Evolutionary conservation across 2,113 vertebrate species (phyloP), one percentile per base, ranked within the genome.

Genomic region (Cottus gobio): DNA sequence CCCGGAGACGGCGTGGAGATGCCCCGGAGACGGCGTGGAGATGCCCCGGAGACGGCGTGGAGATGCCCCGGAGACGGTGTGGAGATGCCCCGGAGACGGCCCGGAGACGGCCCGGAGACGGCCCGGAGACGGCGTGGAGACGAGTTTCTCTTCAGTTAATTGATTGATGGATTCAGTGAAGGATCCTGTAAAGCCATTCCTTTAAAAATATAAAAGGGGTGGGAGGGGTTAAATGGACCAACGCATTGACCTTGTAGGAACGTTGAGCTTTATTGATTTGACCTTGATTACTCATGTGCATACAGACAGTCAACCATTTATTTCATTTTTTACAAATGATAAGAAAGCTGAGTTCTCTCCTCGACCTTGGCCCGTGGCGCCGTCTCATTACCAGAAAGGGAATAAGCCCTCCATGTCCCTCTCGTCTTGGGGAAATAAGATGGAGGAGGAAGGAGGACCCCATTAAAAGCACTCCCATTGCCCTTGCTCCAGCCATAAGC

Each of bases 391-490:
- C 75, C 78, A 56, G 34, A 62, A 28, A 70, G 75, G 65, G 62
- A 88, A 84, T 70, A 1, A 52, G 65, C 81, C 79, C 81, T 71
- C n/a, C 87, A 67, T 61, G 75, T 83, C 37, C 68, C n/a, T 54
- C 39, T 80, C 73, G 50, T 50, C 36, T 78, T 62, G 60, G 22
- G 39, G 26, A 76, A 85, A 89, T 91, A 31, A 91, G 72, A 87
- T 73, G 84, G 26, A 72, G 77, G 80, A 66, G 3, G 79, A 20
- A 60, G 42, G 56, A 60, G 80, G 71, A 39, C 57, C 77, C 73
- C 36, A 85, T 90, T 88, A 88, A 80, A 31, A 76, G 83, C 79
- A 58, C 79, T 69, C 79, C 36, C 75, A 60, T 84, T 83, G 85
- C 75, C 89, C 86, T 91, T 87, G 87, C 65, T 46, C 36, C 65